Percentiles rank a stretch among this genome's conserved stretches.
These are phyloP conservation scores for Drosophila infuscata DNA, from an alignment of 2,888 invertebrate genomes.

Conservation along the genomic window DNA sequence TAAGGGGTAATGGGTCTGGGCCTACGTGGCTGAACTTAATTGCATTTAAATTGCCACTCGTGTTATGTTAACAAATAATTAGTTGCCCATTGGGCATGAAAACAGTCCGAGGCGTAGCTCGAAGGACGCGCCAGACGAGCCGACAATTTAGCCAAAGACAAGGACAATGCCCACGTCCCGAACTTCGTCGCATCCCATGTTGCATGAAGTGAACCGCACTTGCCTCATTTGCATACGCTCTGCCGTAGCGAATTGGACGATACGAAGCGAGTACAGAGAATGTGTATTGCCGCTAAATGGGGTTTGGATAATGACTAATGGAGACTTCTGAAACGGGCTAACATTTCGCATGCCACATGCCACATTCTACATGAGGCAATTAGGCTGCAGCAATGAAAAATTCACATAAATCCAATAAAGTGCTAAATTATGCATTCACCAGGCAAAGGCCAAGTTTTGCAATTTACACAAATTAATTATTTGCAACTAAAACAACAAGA, in stretches of 20 bases:
- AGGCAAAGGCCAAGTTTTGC: slow-evolving; percentile 35
- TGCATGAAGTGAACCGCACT: slow-evolving; percentile 39
- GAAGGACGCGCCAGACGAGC: slow-evolving; percentile 38
- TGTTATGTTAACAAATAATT: slow-evolving; percentile 83
- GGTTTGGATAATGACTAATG: slow-evolving; percentile 10
- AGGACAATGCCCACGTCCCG: slow-evolving; percentile 53
- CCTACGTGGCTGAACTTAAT: slow-evolving; percentile 65
- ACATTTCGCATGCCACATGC: slow-evolving; percentile 17
- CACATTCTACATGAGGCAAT: slow-evolving; percentile 41
- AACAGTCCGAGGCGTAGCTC: slow-evolving; percentile 49
- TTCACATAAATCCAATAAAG: slow-evolving; percentile 58
- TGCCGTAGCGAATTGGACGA: slow-evolving; percentile 23
- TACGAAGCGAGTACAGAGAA: slow-evolving; percentile 9
- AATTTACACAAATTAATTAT: slow-evolving; percentile 74
- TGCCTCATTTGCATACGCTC: slow-evolving; percentile 70
- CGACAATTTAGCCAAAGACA: slow-evolving; percentile 57
- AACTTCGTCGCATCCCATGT: neutral
- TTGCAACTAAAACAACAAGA: slow-evolving; percentile 42
- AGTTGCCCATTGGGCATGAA: slow-evolving; percentile 77
- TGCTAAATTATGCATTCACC: slow-evolving; percentile 20
- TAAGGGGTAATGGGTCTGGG: slow-evolving; percentile 1
- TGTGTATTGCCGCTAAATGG: slow-evolving; percentile 12
- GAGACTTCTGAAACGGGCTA: slow-evolving; percentile 8
- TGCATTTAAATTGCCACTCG: slow-evolving; percentile 81
- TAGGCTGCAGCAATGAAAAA: slow-evolving; percentile 53